Evolutionary conservation across 2,888 invertebrate genomes (phyloP).

Genomic region (Tetragonisca angustula): DNA sequence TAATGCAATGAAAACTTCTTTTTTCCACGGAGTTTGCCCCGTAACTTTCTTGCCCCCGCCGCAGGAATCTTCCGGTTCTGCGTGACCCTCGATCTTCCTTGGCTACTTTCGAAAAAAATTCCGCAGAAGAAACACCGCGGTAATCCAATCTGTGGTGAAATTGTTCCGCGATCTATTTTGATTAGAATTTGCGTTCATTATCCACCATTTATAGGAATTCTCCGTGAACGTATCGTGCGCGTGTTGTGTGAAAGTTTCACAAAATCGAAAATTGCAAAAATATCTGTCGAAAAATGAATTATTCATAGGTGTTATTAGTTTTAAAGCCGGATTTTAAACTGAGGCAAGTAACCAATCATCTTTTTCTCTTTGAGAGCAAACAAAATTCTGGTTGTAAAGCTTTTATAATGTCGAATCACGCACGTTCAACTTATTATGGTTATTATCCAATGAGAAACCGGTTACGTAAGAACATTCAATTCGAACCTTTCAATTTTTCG

Average conservation of each 20-base stretch:
- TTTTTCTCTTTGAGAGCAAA: too few relatives aligned
- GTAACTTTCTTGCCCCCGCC: conserved; percentile 1
- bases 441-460: background rate
- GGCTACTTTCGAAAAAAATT: background rate
- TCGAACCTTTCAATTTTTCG: too few relatives aligned
- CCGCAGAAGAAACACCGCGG: background rate
- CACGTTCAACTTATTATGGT: background rate
- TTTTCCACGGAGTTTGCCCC: background rate
- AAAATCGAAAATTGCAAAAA: too few relatives aligned
- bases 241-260: too few relatives aligned
- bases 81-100: background rate
- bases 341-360: too few relatives aligned
- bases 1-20: conserved; percentile 44
- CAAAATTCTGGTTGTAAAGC: background rate
- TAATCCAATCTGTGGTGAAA: background rate
- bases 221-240: too few relatives aligned
- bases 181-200: too few relatives aligned
- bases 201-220: too few relatives aligned
- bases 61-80: background rate
- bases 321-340: too few relatives aligned
- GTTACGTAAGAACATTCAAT: too few relatives aligned
- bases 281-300: too few relatives aligned
- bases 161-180: background rate
- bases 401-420: background rate
- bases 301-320: too few relatives aligned